A percentile compares a stretch with the other conserved stretches of the same genome.
phyloP scores from a whole-genome alignment of 2,888 invertebrate species.

The Digitonthophagus gazella region DNA sequence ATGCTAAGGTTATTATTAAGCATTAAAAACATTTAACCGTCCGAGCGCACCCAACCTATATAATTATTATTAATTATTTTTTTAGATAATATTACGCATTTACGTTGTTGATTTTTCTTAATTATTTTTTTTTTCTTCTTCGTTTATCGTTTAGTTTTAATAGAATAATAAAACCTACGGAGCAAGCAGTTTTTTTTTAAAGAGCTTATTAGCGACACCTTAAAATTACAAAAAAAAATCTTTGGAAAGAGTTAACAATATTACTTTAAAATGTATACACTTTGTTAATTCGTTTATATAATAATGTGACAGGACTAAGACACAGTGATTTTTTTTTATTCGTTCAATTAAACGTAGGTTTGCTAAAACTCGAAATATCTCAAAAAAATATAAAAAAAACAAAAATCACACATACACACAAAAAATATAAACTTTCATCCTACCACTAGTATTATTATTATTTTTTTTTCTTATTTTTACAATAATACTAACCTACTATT shows the following conservation, averaged over 20 bases:
- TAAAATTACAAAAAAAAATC: slow-evolving; percentile 51
- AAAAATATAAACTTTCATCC: background rate
- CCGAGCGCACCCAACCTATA: slow-evolving; percentile 27
- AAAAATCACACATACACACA: background rate
- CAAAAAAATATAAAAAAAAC: background rate
- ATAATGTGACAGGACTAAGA: slow-evolving; percentile 54
- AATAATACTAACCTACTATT: too few relatives aligned
- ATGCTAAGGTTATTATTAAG: slow-evolving; percentile 28
- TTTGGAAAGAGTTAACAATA: slow-evolving; percentile 54
- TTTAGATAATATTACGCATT: slow-evolving; percentile 16
- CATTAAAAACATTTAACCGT: slow-evolving; percentile 25
- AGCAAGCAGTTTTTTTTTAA: slow-evolving; percentile 43
- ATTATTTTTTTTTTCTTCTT: too few relatives aligned
- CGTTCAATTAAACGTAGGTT: slow-evolving; percentile 39
- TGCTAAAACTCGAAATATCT: slow-evolving; percentile 24
- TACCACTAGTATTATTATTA: background rate
- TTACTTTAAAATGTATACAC: slow-evolving; percentile 52
- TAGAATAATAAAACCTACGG: slow-evolving; percentile 34
- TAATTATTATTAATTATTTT: slow-evolving; percentile 22
- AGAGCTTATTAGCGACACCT: slow-evolving; percentile 46
- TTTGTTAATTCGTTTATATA: slow-evolving; percentile 49
- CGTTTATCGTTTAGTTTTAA: slow-evolving; percentile 20
- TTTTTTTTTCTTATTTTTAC: too few relatives aligned
- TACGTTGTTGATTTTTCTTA: too few relatives aligned
- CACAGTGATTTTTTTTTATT: slow-evolving; percentile 50